A percentile compares a stretch with the other conserved stretches of the same genome.
Evolutionary conservation across 1,140 invertebrate species (phyloP).

Genomic region (Drosophila sulfurigaster): DNA sequence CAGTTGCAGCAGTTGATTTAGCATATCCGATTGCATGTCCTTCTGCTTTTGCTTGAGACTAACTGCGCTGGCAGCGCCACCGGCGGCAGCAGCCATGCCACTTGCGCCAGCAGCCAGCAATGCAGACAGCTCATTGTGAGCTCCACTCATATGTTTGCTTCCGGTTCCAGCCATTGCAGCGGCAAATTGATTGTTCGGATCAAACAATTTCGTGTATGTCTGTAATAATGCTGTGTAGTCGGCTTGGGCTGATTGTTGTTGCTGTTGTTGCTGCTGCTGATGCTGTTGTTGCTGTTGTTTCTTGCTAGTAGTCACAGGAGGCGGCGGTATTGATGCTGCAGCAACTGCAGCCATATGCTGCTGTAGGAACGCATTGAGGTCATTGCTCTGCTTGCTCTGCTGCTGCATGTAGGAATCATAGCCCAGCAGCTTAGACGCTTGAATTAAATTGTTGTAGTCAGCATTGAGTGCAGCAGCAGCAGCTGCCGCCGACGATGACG

Average conservation of each 20-base stretch:
- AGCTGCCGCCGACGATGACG: conserved; percentile 52
- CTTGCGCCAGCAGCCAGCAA: conserved; percentile 66
- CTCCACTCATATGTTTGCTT: conserved; percentile 61
- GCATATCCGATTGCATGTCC: conserved; percentile 77
- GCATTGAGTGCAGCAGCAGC: conserved; percentile 73
- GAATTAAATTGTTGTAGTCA: conserved; percentile 81
- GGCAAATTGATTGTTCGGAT: conserved; percentile 76
- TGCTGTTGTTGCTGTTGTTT: conserved; percentile 56
- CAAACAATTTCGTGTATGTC: conserved; percentile 81
- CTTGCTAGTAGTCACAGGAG: conserved; percentile 43
- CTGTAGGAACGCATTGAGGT: conserved; percentile 78
- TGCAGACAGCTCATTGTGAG: conserved; percentile 74
- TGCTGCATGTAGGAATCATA: conserved; percentile 83
- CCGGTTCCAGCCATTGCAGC: conserved; percentile 55
- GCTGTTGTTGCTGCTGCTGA: conserved; percentile 53
- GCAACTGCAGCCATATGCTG: conserved; percentile 81
- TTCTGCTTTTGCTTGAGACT: conserved; percentile 62
- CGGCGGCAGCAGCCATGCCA: conserved; percentile 40
- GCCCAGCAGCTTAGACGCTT: conserved; percentile 79
- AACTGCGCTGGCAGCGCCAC: conserved; percentile 28
- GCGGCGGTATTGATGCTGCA: conserved; percentile 63
- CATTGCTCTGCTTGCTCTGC: conserved; percentile 75
- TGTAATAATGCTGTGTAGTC: conserved; percentile 78
- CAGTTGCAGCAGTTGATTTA: conserved; percentile 78
- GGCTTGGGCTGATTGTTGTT: conserved; percentile 50